phyloP scores from a whole-genome alignment of 2,888 invertebrate species.

The Apotomis turbidana region DNA sequence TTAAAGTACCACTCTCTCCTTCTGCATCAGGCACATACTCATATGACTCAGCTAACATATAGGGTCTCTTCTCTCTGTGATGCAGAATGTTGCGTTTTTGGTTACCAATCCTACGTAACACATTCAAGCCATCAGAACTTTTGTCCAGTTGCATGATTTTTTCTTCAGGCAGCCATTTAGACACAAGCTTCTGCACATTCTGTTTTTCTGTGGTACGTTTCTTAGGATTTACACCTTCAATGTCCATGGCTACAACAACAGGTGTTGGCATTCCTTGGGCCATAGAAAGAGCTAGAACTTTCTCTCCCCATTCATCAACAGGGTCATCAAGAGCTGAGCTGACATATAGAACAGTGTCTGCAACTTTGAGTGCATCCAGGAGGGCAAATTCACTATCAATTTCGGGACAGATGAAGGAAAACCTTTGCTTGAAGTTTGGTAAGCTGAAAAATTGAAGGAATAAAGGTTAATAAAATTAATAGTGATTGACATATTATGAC shows the following conservation, averaged over 20 bases:
- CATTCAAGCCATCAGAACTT: constrained; percentile 88
- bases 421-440: constrained; percentile 94
- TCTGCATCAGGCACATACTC: constrained; percentile 84
- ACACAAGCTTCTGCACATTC: constrained; percentile 85
- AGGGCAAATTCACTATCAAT: constrained; percentile 88
- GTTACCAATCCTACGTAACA: constrained; percentile 87
- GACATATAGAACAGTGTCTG: constrained; percentile 92
- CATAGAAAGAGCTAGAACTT: constrained; percentile 89
- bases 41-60: constrained; percentile 92
- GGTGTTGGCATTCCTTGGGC: constrained; percentile 93
- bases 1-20: constrained; percentile 86
- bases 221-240: constrained; percentile 89
- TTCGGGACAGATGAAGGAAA: constrained; percentile 90
- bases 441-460: constrained; percentile 80
- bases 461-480: not conserved
- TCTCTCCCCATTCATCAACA: constrained; percentile 91
- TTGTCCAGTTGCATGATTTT: constrained; percentile 92
- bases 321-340: constrained; percentile 89
- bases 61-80: constrained; percentile 90
- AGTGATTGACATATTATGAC: too few species aligned
- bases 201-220: constrained; percentile 88
- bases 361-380: constrained; percentile 93
- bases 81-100: constrained; percentile 91
- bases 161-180: constrained; percentile 91
- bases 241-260: constrained; percentile 88